phyloP scores from a whole-genome alignment of 92 coral and sea anemone genomes.

The Parazoanthus atlanticus region DNA sequence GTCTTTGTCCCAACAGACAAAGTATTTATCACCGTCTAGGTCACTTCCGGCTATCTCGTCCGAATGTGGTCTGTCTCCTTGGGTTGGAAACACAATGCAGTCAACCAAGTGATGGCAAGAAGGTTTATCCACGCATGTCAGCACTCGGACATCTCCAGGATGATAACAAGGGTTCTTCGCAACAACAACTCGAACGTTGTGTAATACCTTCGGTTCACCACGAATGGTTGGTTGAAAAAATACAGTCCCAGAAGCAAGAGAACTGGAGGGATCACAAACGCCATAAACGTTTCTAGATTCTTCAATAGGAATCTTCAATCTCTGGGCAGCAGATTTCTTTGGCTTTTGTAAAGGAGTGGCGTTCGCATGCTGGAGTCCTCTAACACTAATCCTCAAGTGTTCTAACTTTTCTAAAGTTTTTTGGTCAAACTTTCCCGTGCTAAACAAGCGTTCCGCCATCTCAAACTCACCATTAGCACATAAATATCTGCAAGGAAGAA shows the following conservation, averaged over 20 bases:
- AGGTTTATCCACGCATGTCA: conserved; percentile 68
- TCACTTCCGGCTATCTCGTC: conserved; percentile 97
- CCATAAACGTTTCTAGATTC: conserved; percentile 91
- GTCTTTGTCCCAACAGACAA: conserved; percentile 89
- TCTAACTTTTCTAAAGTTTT: conserved; percentile 49
- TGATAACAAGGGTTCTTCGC: conserved; percentile 92
- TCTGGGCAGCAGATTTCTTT: conserved; percentile 70
- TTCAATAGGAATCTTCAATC: conserved; percentile 75
- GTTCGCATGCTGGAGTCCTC: conserved; percentile 53
- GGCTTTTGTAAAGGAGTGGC: conserved; percentile 59
- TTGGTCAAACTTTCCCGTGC: conserved; percentile 42
- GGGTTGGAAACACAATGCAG: conserved; percentile 90
- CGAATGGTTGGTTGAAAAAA: conserved; percentile 84
- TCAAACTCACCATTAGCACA: conserved; percentile 68
- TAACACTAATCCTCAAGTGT: conserved; percentile 62
- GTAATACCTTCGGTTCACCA: conserved; percentile 61
- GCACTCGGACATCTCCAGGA: conserved; percentile 85
- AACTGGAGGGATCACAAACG: conserved; percentile 82
- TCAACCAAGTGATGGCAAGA: conserved; percentile 78
- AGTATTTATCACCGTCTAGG: conserved; percentile 91
- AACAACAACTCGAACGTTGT: conserved; percentile 72
- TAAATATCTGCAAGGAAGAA: conserved; percentile 30
- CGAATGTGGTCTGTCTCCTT: conserved; percentile 84
- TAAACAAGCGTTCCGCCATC: conserved; percentile 70
- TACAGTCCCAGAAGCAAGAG: conserved; percentile 64